A percentile compares a stretch with the other conserved stretches of the same genome.
Evolutionary conservation across 1,140 invertebrate species (phyloP).

Genomic region (Eriosoma lanigerum): DNA sequence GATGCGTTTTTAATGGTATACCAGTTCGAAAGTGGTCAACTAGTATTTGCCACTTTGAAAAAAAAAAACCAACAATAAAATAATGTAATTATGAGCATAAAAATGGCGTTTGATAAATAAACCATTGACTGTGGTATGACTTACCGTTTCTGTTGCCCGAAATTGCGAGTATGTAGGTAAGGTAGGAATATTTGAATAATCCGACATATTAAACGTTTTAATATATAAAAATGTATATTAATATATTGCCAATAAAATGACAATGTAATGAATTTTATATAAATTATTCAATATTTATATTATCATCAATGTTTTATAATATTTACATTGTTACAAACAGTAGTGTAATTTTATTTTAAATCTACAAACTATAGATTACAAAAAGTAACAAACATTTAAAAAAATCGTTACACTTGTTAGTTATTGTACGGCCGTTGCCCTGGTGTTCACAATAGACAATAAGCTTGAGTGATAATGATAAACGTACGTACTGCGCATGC

Average conservation of each 20-base stretch:
- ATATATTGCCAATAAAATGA: too few species aligned
- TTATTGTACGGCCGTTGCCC: too few species aligned
- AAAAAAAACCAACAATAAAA: background rate
- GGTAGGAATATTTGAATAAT: constrained; percentile 10
- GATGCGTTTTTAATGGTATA: constrained; percentile 37
- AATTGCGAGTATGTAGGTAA: constrained; percentile 28
- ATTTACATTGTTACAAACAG: too few species aligned
- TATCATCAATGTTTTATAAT: background rate
- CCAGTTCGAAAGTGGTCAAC: constrained; percentile 34
- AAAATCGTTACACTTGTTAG: too few species aligned
- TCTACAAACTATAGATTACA: too few species aligned
- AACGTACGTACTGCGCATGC: too few species aligned
- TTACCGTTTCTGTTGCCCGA: constrained; percentile 43
- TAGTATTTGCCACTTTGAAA: constrained; percentile 25
- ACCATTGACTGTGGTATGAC: background rate
- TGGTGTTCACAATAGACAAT: too few species aligned
- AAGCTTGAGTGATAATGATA: too few species aligned
- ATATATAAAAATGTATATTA: background rate
- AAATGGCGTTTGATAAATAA: too few species aligned
- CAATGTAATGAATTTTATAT: background rate
- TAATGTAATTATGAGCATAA: too few species aligned
- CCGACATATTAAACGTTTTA: background rate
- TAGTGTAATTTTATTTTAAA: too few species aligned
- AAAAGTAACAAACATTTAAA: too few species aligned
- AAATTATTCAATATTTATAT: background rate